Percentiles rank a stretch among this genome's conserved stretches.
Evolutionary conservation across 2,113 vertebrate genomes (phyloP).

Genomic region (Hiodon alosoides): DNA sequence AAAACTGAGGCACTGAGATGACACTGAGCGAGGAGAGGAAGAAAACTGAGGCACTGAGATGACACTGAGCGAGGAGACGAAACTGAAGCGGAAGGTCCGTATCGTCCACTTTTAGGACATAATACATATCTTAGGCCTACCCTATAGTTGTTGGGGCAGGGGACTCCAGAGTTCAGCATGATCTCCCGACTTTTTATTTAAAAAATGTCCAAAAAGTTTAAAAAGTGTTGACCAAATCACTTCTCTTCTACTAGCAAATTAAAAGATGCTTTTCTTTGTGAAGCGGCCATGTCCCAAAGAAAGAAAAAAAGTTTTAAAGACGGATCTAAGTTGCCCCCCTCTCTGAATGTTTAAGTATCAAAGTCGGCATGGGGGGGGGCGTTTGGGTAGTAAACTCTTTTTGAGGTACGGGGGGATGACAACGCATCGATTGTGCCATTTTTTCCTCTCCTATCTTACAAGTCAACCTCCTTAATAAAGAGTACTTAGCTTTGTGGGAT

Average conservation of each 20-base stretch:
- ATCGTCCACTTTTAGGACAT: conserved; percentile 58
- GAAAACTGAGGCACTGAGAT: neutral
- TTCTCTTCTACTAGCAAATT: conserved; percentile 42
- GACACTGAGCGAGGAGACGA: neutral
- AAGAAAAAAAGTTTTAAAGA: conserved; percentile 35
- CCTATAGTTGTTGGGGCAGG: conserved; percentile 48
- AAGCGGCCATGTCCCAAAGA: neutral
- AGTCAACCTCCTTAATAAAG: conserved; percentile 73
- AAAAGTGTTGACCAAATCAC: conserved; percentile 52
- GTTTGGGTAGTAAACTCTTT: conserved; percentile 45
- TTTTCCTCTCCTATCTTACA: conserved; percentile 49
- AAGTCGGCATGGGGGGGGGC: conserved; percentile 48
- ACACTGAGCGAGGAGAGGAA: neutral
- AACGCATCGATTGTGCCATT: conserved; percentile 52
- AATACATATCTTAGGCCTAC: conserved; percentile 58
- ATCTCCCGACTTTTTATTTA: conserved; percentile 60
- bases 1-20: neutral
- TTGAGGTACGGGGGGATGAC: conserved; percentile 45
- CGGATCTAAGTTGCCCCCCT: conserved; percentile 36
- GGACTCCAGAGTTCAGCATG: conserved; percentile 60
- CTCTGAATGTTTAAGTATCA: conserved; percentile 54
- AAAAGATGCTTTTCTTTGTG: conserved; percentile 33
- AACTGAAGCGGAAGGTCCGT: conserved; percentile 50
- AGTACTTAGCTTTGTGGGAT: conserved; percentile 62
- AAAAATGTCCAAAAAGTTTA: conserved; percentile 58